Evolutionary conservation across 2,797 vertebrate genomes (phyloP).

Genomic region (Arctocebus calabarensis): DNA sequence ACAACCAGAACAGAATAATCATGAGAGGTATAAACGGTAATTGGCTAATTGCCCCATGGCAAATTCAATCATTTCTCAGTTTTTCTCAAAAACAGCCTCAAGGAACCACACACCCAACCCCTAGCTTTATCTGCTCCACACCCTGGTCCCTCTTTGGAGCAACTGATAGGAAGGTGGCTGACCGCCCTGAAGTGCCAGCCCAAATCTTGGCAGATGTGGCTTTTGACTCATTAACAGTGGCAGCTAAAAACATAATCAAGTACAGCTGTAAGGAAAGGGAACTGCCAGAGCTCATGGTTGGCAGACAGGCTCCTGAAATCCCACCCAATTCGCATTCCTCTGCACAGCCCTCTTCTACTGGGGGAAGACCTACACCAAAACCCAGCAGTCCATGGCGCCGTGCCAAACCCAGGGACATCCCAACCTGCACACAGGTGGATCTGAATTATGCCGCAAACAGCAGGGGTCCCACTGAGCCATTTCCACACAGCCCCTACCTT

Average conservation of each 20-base stretch:
- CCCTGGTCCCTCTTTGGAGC: background rate
- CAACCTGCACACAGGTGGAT: background rate
- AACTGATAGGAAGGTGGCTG: background rate
- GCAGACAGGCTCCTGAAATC: slow-evolving; percentile 20
- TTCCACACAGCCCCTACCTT: background rate
- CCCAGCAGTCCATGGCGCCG: background rate
- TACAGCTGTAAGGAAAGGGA: slow-evolving; percentile 47
- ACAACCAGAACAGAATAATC: background rate
- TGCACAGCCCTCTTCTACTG: background rate
- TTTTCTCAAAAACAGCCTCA: background rate
- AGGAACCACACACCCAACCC: background rate
- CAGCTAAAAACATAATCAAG: slow-evolving; percentile 55
- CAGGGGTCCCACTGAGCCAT: background rate
- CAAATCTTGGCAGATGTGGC: slow-evolving; percentile 20
- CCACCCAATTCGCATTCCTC: slow-evolving; percentile 22
- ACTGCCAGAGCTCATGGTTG: slow-evolving; percentile 29
- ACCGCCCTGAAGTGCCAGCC: background rate
- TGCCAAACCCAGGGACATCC: background rate
- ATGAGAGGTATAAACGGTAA: background rate
- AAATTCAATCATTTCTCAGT: background rate
- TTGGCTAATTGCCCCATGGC: background rate
- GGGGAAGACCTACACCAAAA: slow-evolving; percentile 40
- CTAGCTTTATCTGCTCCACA: background rate
- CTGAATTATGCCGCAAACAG: background rate
- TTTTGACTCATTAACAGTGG: slow-evolving; percentile 65